These are phyloP conservation scores for Scaptomyza reducta DNA, from an alignment of 2,888 invertebrate species.

Conservation along the genomic window DNA sequence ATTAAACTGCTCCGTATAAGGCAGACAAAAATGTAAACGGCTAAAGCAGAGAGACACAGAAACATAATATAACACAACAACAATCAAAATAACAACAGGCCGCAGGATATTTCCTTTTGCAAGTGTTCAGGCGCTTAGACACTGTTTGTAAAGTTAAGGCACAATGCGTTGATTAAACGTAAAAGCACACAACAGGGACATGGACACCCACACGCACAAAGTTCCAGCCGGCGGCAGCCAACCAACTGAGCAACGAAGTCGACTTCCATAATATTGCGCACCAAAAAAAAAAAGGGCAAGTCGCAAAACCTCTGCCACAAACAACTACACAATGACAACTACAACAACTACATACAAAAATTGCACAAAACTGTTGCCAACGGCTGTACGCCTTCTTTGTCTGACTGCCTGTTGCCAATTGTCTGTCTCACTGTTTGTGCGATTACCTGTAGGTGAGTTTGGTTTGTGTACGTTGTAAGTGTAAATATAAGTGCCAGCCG, in stretches of 20 bases:
- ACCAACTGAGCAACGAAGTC: conserved; percentile 47
- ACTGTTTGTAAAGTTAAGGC: conserved; percentile 72
- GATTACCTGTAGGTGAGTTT: conserved; percentile 28
- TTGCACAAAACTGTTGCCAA: conserved; percentile 54
- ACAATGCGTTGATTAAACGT: conserved; percentile 79
- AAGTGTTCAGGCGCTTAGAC: conserved; percentile 43
- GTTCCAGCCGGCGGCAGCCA: conserved; percentile 41
- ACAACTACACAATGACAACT: conserved; percentile 33
- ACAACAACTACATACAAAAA: conserved; percentile 24
- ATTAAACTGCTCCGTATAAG: conserved; percentile 43
- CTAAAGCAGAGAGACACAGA: conserved; percentile 8
- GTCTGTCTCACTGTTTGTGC: conserved; percentile 16
- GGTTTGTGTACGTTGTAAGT: conserved; percentile 10
- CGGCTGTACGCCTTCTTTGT: conserved; percentile 27
- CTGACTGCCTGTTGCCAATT: conserved; percentile 30
- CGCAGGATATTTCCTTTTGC: conserved; percentile 33
- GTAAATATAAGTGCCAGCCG: conserved; percentile 48
- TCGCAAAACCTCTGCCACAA: conserved; percentile 48
- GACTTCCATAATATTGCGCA: conserved; percentile 67
- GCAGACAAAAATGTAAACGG: not conserved
- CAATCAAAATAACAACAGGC: conserved; percentile 5
- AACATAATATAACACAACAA: conserved; percentile 1
- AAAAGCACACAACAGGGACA: conserved; percentile 45
- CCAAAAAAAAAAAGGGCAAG: conserved; percentile 20
- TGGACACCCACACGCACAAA: conserved; percentile 32